Evolutionary conservation across 2,888 invertebrate species (phyloP).

Genomic region (Mechanitis messenoides): DNA sequence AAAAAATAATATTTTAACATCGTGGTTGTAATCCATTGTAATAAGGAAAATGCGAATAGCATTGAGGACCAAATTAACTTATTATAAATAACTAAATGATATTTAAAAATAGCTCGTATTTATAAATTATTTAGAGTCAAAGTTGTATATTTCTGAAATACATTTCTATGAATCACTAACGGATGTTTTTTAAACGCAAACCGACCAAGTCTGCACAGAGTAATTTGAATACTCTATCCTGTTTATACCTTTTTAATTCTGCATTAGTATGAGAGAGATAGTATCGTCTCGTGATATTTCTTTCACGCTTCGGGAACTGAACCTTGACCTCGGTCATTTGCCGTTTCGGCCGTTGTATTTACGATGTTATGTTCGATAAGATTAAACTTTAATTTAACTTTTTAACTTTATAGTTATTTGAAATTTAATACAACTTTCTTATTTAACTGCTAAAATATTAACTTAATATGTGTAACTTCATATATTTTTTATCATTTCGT

Average conservation of each 20-base stretch:
- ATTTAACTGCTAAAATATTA: no score
- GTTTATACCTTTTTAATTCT: conserved; percentile 14
- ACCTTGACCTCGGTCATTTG: conserved; percentile 61
- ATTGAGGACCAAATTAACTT: no score
- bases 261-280: conserved; percentile 25
- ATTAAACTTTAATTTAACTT: conserved; percentile 5
- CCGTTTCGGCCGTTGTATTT: conserved; percentile 35
- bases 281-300: conserved; percentile 13
- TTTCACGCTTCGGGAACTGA: conserved; percentile 40
- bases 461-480: no score
- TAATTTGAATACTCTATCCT: conserved; percentile 21
- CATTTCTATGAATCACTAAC: conserved; percentile 32
- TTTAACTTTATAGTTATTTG: background rate
- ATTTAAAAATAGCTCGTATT: background rate
- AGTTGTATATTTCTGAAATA: background rate
- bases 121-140: background rate
- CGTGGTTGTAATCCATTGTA: no score
- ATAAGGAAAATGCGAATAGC: no score
- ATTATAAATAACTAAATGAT: background rate
- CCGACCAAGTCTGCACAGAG: conserved; percentile 11
- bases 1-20: no score
- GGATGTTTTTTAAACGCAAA: conserved; percentile 30
- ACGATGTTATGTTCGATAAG: conserved; percentile 35
- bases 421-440: no score
- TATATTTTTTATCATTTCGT: no score